Base-by-base conservation (phyloP, 2,797 vertebrate species). In the Babyrousa celebensis region DNA sequence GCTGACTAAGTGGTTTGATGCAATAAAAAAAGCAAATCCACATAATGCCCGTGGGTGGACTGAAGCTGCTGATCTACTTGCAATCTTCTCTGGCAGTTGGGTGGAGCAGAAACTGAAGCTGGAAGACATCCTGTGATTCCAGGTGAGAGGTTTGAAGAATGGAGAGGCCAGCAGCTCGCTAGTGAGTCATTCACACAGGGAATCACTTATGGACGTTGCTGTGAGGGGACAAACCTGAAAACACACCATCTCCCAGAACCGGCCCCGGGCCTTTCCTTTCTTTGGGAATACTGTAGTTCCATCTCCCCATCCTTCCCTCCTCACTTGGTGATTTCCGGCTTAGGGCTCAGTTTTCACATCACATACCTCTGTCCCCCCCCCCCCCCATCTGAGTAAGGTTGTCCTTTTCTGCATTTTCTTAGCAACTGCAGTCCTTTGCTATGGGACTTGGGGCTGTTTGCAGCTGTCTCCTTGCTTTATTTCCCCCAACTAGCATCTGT, bases 61-160 rank as follows among this genome's bases (percentile, higher is more conserved):
- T 4, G 70, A 27, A 14, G 29, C 23, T 74, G 29, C 14, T 89
- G 17, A 56, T 83, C 1, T 18, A 16, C 29, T 87, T 56, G 16
- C 15, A 15, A 29, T 62, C 17, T 58, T 83, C 29, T 12, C 43
- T 52, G 62, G 18, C 60, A 60, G 3, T 21, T 79, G 82, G 25
- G 58, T 83, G 63, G 83, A n/a, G 12, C 91, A 77, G 89, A 80
- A 86, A 93, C 65, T 80, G 48, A 70, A 77, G 56, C 56, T 71
- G 70, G 77, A 93, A 84, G 36, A 52, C 4, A 65, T 86, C 18
- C 20, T 80, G 0, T 70, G 75, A 71, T 60, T 75, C 40, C 48
- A 58, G 60, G 43, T 89, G 70, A 84, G 54, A 36, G 63, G 58
- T 65, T 21, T 93, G 54, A 48, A 87, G 93, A 67, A 89, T 16